These are phyloP conservation scores for Sebastes iracundus DNA, from an alignment of 2,797 vertebrate species.

Conservation along the genomic window DNA sequence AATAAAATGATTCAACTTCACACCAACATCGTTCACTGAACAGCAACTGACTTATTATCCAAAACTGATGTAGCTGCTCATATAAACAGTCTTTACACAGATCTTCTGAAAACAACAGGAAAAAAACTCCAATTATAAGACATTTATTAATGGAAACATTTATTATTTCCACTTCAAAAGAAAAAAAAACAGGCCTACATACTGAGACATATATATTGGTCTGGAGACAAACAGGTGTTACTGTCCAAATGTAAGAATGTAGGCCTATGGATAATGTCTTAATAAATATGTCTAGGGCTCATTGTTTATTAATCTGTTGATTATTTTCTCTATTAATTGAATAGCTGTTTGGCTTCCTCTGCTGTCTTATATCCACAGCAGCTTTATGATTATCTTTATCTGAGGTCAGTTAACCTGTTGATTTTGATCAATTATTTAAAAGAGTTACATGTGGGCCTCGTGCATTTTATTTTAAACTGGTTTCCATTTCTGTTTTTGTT, in stretches of 20 bases:
- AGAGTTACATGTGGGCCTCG: neutral
- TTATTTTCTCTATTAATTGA: too few species aligned
- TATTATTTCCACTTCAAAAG: constrained; percentile 5
- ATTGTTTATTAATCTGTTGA: too few species aligned
- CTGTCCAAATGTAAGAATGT: neutral
- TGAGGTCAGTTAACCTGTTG: neutral
- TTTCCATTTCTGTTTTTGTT: neutral
- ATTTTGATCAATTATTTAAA: neutral
- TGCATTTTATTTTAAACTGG: neutral
- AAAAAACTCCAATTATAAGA: neutral
- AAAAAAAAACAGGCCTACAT: neutral
- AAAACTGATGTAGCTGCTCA: neutral
- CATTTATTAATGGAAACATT: constrained; percentile 4
- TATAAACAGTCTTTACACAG: neutral
- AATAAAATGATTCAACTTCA: neutral
- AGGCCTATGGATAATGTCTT: neutral
- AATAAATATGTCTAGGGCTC: too few species aligned
- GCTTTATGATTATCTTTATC: neutral
- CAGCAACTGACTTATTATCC: neutral
- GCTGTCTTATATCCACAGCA: neutral
- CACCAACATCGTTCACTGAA: neutral
- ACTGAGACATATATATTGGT: neutral
- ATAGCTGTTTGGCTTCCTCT: neutral
- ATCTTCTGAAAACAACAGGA: neutral
- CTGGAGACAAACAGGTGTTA: neutral